phyloP scores from a whole-genome alignment of 1,140 invertebrate species.

The Hyles vespertilio region DNA sequence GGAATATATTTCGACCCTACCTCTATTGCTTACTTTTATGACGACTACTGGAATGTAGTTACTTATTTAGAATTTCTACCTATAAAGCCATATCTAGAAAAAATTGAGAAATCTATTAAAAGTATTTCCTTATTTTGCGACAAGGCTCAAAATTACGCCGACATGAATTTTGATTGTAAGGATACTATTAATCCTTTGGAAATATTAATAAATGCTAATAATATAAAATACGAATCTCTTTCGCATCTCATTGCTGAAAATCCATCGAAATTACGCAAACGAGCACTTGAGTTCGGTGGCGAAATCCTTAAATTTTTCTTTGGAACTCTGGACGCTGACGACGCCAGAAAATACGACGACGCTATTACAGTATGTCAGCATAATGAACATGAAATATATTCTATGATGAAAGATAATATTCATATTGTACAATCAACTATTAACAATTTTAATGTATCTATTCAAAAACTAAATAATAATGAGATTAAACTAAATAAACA shows the following conservation, averaged over 20 bases:
- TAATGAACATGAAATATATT: conserved; percentile 17
- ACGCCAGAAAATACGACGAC: conserved; percentile 18
- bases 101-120: conserved; percentile 14
- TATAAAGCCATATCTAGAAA: conserved; percentile 21
- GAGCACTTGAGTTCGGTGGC: conserved; percentile 22
- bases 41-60: conserved; percentile 26
- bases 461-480: conserved; percentile 25
- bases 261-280: conserved; percentile 6
- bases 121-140: conserved; percentile 8
- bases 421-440: conserved; percentile 19
- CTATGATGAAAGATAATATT: conserved; percentile 17
- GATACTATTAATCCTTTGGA: conserved; percentile 11
- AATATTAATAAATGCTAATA: conserved; percentile 11
- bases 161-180: conserved; percentile 2
- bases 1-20: conserved; percentile 28
- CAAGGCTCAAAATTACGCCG: neutral
- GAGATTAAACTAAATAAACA: conserved; percentile 18
- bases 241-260: conserved; percentile 20
- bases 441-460: neutral
- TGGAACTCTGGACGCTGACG: conserved; percentile 14
- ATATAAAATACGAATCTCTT: conserved; percentile 16
- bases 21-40: conserved; percentile 17
- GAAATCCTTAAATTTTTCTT: conserved; percentile 29
- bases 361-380: conserved; percentile 15
- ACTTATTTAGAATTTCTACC: conserved; percentile 18